Base-by-base conservation (phyloP, 1,140 invertebrate species). In the Heliothis virescens region DNA sequence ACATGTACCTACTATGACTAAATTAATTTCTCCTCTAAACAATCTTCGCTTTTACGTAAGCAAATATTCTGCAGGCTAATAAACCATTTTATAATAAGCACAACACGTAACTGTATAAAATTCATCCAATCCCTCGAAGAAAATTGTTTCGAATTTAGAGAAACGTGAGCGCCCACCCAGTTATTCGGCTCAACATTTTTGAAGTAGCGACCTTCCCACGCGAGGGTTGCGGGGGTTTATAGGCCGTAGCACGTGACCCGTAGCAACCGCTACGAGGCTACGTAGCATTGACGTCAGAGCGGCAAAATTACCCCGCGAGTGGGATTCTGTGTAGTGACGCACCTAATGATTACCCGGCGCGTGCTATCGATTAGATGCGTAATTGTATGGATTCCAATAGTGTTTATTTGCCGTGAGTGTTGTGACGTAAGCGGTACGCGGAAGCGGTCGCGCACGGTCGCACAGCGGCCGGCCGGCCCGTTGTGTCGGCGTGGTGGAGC, bases 391-490 rank as follows among this genome's bases (percentile, higher is more conserved):
- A 76, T 81, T 83, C 63, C 41, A 52, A 65, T 73, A 72, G 3
- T 80, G 53, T 80, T 71, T 65, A 60, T 63, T 62, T n/a, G 79
- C 76, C 59, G 60, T 67, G 65, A 79, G 57, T 52, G 78, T 87
- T 55, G 79, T 87, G 84, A 89, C 85, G 86, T 86, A 57, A 79
- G 48, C 48, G 81, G 86, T 74, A 87, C 83, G 86, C 90, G 90
- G 90, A 92, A 92, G 89, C 86, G 81, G 89, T 87, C 87, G 89
- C 89, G 89, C 85, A 85, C 85, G 82, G 87, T 82, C 83, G 80
- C 86, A 82, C 73, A 79, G 74, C 83, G 48, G 72, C 48, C 78
- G 71, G 75, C 53, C 74, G 87, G 78, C 79, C 83, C 83, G 86
- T 82, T 82, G 82, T 63, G 72, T 83, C 75, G 83, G 82, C 75